These are phyloP conservation scores for Heliangelus exortis DNA, from an alignment of 2,797 vertebrate species.

Conservation along the genomic window DNA sequence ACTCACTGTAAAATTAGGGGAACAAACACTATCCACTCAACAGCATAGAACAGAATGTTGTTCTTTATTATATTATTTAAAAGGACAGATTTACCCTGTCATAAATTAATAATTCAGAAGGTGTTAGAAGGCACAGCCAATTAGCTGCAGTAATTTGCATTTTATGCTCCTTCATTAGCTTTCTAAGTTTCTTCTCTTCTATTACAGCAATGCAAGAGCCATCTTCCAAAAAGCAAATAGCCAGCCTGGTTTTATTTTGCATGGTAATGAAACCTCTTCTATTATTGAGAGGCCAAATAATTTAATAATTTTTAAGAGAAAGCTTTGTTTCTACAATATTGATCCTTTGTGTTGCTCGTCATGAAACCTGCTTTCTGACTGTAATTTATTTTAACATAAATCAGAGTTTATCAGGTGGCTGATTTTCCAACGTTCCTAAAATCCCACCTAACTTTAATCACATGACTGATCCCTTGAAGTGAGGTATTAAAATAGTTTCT, in stretches of 20 bases:
- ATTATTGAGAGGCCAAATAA: conserved; percentile 69
- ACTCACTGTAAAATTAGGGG: conserved; percentile 48
- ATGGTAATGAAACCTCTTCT: conserved; percentile 70
- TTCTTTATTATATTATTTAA: conserved; percentile 74
- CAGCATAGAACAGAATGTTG: conserved; percentile 23
- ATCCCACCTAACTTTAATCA: neutral
- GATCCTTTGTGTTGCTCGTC: neutral
- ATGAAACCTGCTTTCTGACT: neutral
- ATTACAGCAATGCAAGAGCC: conserved; percentile 66
- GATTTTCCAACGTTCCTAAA: conserved; percentile 26
- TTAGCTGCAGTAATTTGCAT: conserved; percentile 79
- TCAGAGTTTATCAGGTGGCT: neutral
- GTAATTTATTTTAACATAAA: conserved; percentile 25
- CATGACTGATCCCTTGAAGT: neutral
- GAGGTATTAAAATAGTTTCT: neutral
- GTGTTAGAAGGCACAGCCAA: conserved; percentile 75
- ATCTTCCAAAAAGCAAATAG: conserved; percentile 74
- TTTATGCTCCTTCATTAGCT: conserved; percentile 77
- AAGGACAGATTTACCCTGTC: conserved; percentile 65
- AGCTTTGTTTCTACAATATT: conserved; percentile 9
- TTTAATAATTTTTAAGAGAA: conserved; percentile 69
- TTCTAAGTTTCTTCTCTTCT: conserved; percentile 65
- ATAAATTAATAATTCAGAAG: conserved; percentile 81
- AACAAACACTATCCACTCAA: conserved; percentile 44
- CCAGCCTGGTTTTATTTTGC: conserved; percentile 65